Evolutionary conservation across 2,113 vertebrate species (phyloP), one percentile per base, ranked within the genome.

Genomic region (Pelecanoides urinatrix): DNA sequence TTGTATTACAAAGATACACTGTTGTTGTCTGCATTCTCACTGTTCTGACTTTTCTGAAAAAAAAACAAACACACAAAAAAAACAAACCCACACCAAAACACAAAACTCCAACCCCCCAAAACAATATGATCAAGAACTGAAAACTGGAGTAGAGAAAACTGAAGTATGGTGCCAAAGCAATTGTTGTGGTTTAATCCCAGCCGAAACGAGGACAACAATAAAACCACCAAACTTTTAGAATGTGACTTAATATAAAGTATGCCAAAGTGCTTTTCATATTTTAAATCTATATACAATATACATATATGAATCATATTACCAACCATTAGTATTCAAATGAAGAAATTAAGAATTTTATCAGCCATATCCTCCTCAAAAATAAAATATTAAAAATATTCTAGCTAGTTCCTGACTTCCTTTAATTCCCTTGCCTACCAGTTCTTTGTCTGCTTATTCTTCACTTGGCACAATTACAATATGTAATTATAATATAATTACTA

Each of bases 41-140:
- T 38, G 7, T 59, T 88, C 21, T 88, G 9, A 65, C 19, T 58
- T 7, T 44, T 66, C 14, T 74, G n/a, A 68, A 61, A 14, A 63
- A 36, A 34, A 23, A 53, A 30, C 11, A 30, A 18, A 16, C 19
- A 27, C 42, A 15, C 20, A 23, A 22, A n/a, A n/a, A n/a, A n/a
- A n/a, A n/a, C n/a, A n/a, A n/a, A n/a, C n/a, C n/a, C n/a, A n/a
- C n/a, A 38, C 30, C 5, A 49, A 22, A 20, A 22, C 40, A 40
- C 40, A 26, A n/a, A 7, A 5, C 7, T 4, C 12, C 30, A 21
- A 3, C n/a, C 2, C 9, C 9, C 4, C 8, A 7, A 21, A 0
- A 36, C 77, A 68, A 67, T n/a, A 75, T 38, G 9, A 13, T 4
- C 4, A 20, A 58, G 11, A 77, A 42, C 9, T 7, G 29, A 72